These are phyloP conservation scores for Megaceryle torquata DNA, from an alignment of 2,113 vertebrate species.

Conservation along the genomic window DNA sequence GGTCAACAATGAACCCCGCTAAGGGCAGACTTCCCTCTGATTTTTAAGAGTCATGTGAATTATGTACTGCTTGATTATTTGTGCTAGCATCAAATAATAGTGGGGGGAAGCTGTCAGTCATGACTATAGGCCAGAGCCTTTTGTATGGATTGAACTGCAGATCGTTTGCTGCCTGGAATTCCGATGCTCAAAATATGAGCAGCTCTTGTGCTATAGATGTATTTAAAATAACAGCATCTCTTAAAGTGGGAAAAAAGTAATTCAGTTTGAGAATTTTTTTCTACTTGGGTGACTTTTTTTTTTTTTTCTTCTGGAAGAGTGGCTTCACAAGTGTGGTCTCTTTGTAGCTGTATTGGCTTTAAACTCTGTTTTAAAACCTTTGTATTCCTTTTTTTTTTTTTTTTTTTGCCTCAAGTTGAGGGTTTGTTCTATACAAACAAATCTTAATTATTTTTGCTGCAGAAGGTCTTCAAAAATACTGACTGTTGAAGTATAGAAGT, in stretches of 20 bases:
- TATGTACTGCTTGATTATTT: background rate
- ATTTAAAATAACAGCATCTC: background rate
- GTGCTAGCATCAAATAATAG: too few species aligned
- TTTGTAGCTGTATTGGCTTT: background rate
- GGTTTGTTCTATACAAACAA: background rate
- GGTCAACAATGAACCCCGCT: background rate
- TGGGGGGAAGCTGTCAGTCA: background rate
- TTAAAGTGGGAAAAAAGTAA: background rate
- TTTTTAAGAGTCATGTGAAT: background rate
- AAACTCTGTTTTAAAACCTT: background rate
- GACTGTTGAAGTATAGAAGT: background rate
- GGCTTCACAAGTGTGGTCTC: background rate
- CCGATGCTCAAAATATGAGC: background rate
- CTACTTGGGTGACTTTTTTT: background rate
- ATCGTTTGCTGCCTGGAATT: background rate
- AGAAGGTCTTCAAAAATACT: background rate
- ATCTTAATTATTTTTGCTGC: slow-evolving; percentile 5
- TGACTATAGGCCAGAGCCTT: background rate
- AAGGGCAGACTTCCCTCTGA: background rate
- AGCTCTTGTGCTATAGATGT: background rate
- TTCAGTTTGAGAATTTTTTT: background rate
- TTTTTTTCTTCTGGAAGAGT: background rate
- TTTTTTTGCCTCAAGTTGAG: background rate
- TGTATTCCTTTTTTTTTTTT: background rate
- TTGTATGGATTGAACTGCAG: background rate